Conservation (phyloP, 2,113 vertebrate genomes). For the Machaerirhynchus nigripectus region DNA sequence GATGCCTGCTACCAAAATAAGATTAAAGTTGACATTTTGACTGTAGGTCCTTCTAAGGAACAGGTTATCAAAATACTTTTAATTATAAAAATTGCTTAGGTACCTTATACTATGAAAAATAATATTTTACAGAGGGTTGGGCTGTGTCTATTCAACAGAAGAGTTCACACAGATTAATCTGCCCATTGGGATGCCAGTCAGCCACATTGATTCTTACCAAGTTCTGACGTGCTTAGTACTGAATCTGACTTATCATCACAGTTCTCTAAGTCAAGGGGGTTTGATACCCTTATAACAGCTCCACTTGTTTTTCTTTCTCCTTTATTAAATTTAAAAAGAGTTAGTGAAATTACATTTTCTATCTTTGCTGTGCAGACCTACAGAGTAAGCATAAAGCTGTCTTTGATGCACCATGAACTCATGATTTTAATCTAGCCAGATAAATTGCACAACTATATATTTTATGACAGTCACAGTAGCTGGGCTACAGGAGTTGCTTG, state of each 20-base stretch:
- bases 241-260: neutral
- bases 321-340: slow-evolving; percentile 33
- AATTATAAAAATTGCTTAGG: neutral
- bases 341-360: slow-evolving; percentile 33
- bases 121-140: neutral
- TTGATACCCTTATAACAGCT: neutral
- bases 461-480: slow-evolving; percentile 24
- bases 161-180: neutral
- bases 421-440: slow-evolving; percentile 30
- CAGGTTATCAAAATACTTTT: neutral
- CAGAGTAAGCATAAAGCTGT: slow-evolving; percentile 26
- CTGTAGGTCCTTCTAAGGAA: neutral
- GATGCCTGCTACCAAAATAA: neutral
- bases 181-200: neutral
- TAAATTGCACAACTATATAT: slow-evolving; percentile 31
- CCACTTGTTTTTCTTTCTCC: neutral
- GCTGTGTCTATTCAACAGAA: neutral
- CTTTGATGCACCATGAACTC: neutral
- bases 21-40: neutral
- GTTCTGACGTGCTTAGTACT: neutral
- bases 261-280: slow-evolving; percentile 1
- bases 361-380: slow-evolving; percentile 3
- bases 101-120: neutral
- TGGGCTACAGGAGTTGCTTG: neutral
- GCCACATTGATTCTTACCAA: neutral